phyloP scores from a whole-genome alignment of 2,888 invertebrate species.

The Pyrrhia umbra region DNA sequence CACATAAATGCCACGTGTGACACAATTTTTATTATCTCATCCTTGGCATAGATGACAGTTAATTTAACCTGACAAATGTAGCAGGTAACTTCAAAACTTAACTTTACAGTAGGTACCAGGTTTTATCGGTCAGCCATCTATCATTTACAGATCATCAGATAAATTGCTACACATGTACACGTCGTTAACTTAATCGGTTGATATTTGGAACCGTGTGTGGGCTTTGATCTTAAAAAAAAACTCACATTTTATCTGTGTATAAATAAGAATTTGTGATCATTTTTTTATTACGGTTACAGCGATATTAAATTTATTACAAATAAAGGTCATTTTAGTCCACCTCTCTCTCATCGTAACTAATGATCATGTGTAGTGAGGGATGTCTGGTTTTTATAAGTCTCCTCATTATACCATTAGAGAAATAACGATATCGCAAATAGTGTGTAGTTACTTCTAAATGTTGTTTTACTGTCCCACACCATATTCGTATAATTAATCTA shows the following conservation, averaged over 20 bases:
- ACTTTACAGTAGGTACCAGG: slow-evolving; percentile 2
- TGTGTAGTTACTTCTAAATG: slow-evolving; percentile 4
- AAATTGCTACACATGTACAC: slow-evolving; percentile 35
- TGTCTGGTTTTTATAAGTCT: slow-evolving; percentile 27
- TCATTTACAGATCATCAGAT: slow-evolving; percentile 45
- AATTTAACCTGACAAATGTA: not conserved
- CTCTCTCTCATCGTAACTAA: slow-evolving; percentile 9
- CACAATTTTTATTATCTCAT: slow-evolving; percentile 1
- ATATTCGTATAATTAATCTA: slow-evolving; percentile 22
- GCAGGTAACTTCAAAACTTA: not conserved
- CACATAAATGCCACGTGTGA: slow-evolving; percentile 26
- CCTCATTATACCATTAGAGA: not conserved
- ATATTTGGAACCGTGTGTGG: slow-evolving; percentile 46
- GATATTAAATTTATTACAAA: slow-evolving; percentile 3
- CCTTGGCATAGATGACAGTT: not conserved
- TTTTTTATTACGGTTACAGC: slow-evolving; percentile 20
- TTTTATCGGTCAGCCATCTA: slow-evolving; percentile 28
- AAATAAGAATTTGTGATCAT: slow-evolving; percentile 16
- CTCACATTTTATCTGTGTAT: slow-evolving; percentile 30
- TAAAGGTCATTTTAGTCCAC: not conserved
- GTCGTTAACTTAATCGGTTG: slow-evolving; percentile 37
- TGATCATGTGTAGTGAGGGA: slow-evolving; percentile 10
- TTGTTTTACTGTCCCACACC: slow-evolving; percentile 4
- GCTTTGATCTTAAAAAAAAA: slow-evolving; percentile 3
- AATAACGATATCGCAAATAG: slow-evolving; percentile 17